These are phyloP conservation scores for Platorchestia sp. DNA, from an alignment of 1,140 invertebrate species.

Conservation along the genomic window DNA sequence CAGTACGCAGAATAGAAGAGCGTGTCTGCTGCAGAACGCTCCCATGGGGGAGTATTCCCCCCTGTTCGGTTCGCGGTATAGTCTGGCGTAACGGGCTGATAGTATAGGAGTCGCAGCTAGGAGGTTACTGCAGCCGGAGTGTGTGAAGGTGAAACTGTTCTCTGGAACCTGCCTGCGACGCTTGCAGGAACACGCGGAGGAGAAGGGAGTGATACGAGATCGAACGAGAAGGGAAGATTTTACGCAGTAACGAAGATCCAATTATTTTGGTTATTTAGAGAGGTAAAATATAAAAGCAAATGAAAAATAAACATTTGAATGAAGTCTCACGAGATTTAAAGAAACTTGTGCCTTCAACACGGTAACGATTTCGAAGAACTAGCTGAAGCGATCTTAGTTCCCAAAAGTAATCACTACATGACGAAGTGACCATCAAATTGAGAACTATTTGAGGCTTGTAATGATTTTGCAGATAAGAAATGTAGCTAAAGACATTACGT, in stretches of 20 bases:
- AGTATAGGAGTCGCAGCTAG: slow-evolving; percentile 17
- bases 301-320: no score
- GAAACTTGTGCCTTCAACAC: not conserved
- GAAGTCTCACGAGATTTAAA: not conserved
- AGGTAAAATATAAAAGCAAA: not conserved
- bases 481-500: not conserved
- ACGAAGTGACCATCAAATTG: not conserved
- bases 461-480: not conserved
- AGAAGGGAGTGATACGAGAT: not conserved
- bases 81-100: not conserved
- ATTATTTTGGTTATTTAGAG: not conserved
- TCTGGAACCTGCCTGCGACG: slow-evolving; percentile 34
- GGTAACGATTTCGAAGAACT: not conserved
- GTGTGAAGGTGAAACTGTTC: slow-evolving; percentile 55
- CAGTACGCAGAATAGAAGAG: not conserved
- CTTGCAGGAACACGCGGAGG: not conserved
- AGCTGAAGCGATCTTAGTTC: not conserved
- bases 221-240: not conserved
- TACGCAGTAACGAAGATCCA: not conserved
- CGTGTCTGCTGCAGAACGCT: not conserved
- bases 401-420: not conserved
- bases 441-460: not conserved
- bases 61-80: not conserved
- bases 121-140: slow-evolving; percentile 28
- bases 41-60: not conserved